A percentile compares a stretch with the other conserved stretches of the same genome.
These are phyloP conservation scores for Agonopterix heracliana DNA, from an alignment of 2,888 invertebrate genomes.

Conservation along the genomic window DNA sequence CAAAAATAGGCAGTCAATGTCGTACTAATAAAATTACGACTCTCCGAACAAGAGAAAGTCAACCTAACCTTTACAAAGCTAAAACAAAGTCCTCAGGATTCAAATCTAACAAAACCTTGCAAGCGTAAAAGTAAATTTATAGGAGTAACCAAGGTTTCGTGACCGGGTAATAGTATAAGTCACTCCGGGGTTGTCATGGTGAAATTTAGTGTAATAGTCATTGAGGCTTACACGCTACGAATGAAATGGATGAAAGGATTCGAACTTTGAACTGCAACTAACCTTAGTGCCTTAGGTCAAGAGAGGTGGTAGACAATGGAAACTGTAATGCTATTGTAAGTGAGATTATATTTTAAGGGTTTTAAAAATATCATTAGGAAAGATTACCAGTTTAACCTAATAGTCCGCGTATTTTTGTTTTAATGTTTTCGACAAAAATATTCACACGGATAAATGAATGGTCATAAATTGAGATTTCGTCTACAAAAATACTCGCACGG, in stretches of 20 bases:
- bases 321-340: too few relatives aligned
- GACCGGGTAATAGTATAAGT: conserved; percentile 34
- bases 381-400: too few relatives aligned
- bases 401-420: too few relatives aligned
- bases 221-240: conserved; percentile 6
- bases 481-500: too few relatives aligned
- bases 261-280: conserved; percentile 2
- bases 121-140: conserved; percentile 27
- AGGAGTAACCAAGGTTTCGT: conserved; percentile 25
- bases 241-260: conserved; percentile 4
- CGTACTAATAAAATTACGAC: not conserved
- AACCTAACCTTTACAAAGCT: conserved; percentile 10
- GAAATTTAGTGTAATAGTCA: conserved; percentile 33
- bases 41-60: too few relatives aligned
- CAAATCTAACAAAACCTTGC: conserved; percentile 17
- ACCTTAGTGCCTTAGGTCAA: not conserved
- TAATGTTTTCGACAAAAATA: too few relatives aligned
- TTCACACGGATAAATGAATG: too few relatives aligned
- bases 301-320: too few relatives aligned
- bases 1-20: too few relatives aligned
- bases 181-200: conserved; percentile 28
- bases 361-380: too few relatives aligned
- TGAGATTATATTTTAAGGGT: too few relatives aligned
- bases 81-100: conserved; percentile 12
- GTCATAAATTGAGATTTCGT: too few relatives aligned